Evolutionary conservation across 2,888 invertebrate species (phyloP), one percentile per base, ranked within the genome.

Genomic region (Apodemia duryi): DNA sequence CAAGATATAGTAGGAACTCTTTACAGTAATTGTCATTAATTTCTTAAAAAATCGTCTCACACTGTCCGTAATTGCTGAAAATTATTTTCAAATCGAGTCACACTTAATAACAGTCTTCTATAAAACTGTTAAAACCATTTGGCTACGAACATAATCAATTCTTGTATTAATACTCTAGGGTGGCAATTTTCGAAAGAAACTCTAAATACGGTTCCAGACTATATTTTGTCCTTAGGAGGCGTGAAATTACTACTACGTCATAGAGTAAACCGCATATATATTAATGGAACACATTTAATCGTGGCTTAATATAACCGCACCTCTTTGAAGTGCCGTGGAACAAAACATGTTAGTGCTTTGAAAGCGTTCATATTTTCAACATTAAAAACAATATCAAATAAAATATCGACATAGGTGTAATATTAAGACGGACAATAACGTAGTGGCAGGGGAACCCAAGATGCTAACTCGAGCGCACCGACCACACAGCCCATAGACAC

Each of bases 201-300:
- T 57, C 6, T 32, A 57, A 28, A 21, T 51, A 52, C 29, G 29
- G 7, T 60, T 32, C 57, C 57, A 13, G 32, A 60, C 57, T 60
- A 60, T 60, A 60, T 60, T 35, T 32, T 35, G 57, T 60, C 13
- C 32, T 13, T n/a, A 60, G 32, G 35, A 60, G 35, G 35, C 6
- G n/a, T 57, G 7, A 10, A 57, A 32, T 28, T 54, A 57, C 57
- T 60, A 60, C 57, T 32, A 60, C 32, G 57, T 51, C 21, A 51
- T 21, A 49, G 49, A 49, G 49, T 51, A 51, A 51, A 51, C 49
- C 49, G 49, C 49, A 51, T 6, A 51, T 51, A 69, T 61, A 64
- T 64, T 64, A 65, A 65, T 65, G 38, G 38, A 61, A 65, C 41
- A 49, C 49, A 49, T 49, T 49, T 49, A 49, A 49, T 49, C 49